phyloP scores from a whole-genome alignment of 2,797 vertebrate species.

The Melanotaenia maccullochi region DNA sequence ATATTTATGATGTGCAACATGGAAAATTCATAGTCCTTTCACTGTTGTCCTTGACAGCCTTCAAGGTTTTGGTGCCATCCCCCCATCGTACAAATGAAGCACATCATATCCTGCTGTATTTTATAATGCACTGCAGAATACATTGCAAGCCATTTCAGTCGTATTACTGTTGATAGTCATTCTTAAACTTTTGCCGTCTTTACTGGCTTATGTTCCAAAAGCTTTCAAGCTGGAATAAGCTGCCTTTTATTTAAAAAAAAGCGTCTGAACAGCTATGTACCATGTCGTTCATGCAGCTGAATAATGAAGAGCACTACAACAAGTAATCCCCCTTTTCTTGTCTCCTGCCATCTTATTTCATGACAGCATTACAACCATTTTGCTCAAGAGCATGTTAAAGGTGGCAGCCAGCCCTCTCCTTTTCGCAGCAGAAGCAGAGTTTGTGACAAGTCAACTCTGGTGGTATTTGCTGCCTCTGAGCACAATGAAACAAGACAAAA shows the following conservation, averaged over 20 bases:
- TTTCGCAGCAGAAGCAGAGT: constrained; percentile 27
- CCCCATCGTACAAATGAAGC: constrained; percentile 17
- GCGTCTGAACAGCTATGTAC: constrained; percentile 12
- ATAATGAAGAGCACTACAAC: constrained; percentile 54
- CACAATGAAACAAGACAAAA: constrained; percentile 50
- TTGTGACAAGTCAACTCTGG: constrained; percentile 49
- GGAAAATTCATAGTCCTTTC: constrained; percentile 54
- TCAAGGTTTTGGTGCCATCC: constrained; percentile 34
- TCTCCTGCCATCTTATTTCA: constrained; percentile 39
- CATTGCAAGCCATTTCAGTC: constrained; percentile 52
- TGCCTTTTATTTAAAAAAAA: constrained; percentile 53
- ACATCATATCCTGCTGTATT: constrained; percentile 32
- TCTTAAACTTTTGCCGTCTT: constrained; percentile 16
- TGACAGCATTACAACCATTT: constrained; percentile 26
- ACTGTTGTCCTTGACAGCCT: constrained; percentile 44
- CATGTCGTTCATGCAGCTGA: constrained; percentile 40
- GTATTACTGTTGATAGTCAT: constrained; percentile 44
- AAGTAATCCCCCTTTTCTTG: constrained; percentile 27
- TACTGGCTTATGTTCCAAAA: constrained; percentile 12
- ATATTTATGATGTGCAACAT: constrained; percentile 21
- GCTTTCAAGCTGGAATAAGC: constrained; percentile 20
- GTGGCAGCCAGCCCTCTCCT: constrained; percentile 35
- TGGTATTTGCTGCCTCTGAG: constrained; percentile 38
- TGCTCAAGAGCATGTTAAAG: constrained; percentile 25
- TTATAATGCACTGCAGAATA: constrained; percentile 42